Evolutionary conservation across 1,140 invertebrate genomes (phyloP).

Genomic region (Ceratina japonica): DNA sequence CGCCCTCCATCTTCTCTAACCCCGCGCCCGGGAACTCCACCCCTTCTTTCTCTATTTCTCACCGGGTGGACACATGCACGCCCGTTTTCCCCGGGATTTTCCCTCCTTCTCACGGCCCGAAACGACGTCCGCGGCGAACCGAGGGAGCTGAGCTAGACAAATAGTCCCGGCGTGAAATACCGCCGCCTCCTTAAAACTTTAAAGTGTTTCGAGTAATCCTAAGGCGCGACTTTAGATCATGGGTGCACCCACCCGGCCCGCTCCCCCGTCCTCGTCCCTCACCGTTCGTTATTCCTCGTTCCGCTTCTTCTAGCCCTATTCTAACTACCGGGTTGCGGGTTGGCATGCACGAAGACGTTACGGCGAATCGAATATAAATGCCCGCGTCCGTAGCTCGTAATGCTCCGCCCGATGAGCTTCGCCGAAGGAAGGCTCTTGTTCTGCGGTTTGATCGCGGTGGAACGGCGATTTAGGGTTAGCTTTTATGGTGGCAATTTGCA

Average conservation of each 20-base stretch:
- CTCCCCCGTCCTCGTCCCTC: neutral
- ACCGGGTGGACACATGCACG: slow-evolving; percentile 23
- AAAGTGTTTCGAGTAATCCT: slow-evolving; percentile 68
- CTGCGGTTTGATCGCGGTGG: slow-evolving; percentile 16
- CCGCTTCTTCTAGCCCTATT: neutral
- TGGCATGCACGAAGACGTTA: slow-evolving; percentile 9
- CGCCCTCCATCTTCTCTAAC: neutral
- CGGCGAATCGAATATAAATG: slow-evolving; percentile 13
- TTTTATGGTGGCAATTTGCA: slow-evolving; percentile 24
- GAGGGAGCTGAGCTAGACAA: slow-evolving; percentile 73
- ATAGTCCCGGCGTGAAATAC: slow-evolving; percentile 74
- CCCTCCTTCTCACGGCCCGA: slow-evolving; percentile 32
- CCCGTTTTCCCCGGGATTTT: slow-evolving; percentile 3
- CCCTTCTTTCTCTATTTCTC: slow-evolving; percentile 25
- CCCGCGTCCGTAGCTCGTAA: neutral
- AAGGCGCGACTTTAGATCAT: slow-evolving; percentile 63
- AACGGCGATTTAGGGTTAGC: slow-evolving; percentile 25
- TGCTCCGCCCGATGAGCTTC: neutral
- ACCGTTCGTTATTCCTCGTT: neutral
- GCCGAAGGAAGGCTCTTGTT: slow-evolving; percentile 4
- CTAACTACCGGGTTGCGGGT: neutral
- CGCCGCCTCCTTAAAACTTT: slow-evolving; percentile 71
- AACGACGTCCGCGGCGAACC: slow-evolving; percentile 52
- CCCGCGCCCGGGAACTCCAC: neutral
- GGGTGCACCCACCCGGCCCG: slow-evolving; percentile 7